Evolutionary conservation across 2,888 invertebrate species (phyloP), one percentile per base, ranked within the genome.

Genomic region (Entomobrya multifasciata): DNA sequence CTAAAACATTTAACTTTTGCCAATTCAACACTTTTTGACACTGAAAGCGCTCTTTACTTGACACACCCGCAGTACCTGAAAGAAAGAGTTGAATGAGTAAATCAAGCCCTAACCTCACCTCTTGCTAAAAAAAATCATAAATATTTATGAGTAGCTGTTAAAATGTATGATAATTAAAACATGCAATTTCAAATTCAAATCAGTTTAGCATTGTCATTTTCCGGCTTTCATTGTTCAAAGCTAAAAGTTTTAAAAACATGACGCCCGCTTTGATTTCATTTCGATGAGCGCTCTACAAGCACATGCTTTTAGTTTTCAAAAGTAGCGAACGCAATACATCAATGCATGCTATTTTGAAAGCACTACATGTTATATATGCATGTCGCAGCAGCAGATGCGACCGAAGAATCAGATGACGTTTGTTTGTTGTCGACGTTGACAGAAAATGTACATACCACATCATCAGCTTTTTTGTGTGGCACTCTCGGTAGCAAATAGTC

Each of bases 341-440:
- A n/a, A n/a, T n/a, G n/a, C n/a, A n/a, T n/a, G n/a, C n/a, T n/a
- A n/a, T n/a, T n/a, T n/a, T n/a, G n/a, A n/a, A n/a, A n/a, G n/a
- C n/a, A n/a, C n/a, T n/a, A n/a, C n/a, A n/a, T n/a, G n/a, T n/a
- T n/a, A n/a, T n/a, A n/a, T n/a, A n/a, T n/a, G n/a, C n/a, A n/a
- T n/a, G n/a, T n/a, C n/a, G n/a, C n/a, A n/a, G n/a, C n/a, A n/a
- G n/a, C n/a, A n/a, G n/a, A n/a, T n/a, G n/a, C n/a, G n/a, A n/a
- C n/a, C n/a, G n/a, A n/a, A 17, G 15, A 52, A 27, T 79, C 79
- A 79, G 80, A 25, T 80, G 80, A 80, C 80, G 80, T 79, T 36
- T 25, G 36, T 62, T 11, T 78, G 47, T 67, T 65, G 70, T 80
- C 67, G 80, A 80, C 80, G 67, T 80, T 80, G 80, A 70, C 70